A percentile compares a stretch with the other conserved stretches of the same genome.
Conservation (phyloP, 2,888 invertebrate genomes). For the Laothoe populi region DNA sequence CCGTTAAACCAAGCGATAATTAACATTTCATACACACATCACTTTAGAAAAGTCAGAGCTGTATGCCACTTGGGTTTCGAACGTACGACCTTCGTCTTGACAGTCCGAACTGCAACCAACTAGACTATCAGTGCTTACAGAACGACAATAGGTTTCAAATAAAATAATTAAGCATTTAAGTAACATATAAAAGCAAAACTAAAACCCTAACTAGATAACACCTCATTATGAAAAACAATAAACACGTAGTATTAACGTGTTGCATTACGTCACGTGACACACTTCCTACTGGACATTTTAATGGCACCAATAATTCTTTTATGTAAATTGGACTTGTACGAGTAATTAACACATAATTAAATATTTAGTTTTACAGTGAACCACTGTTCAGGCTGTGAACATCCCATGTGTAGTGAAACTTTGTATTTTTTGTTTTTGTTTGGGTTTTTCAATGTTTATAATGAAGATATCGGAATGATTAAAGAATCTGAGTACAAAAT, state of each 20-base stretch:
- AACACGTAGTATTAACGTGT: neutral
- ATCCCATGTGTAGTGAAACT: neutral
- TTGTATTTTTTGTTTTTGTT: too few species aligned
- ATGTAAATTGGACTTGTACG: conserved; percentile 7
- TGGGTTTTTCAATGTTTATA: too few species aligned
- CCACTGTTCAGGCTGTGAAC: neutral
- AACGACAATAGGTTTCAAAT: too few species aligned
- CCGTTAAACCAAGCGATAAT: too few species aligned
- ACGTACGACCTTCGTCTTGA: too few species aligned
- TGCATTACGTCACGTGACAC: neutral
- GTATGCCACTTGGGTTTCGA: too few species aligned
- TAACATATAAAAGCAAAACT: neutral
- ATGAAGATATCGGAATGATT: too few species aligned
- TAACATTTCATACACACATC: too few species aligned
- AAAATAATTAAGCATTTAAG: neutral
- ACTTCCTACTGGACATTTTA: conserved; percentile 1
- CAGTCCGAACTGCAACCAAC: too few species aligned
- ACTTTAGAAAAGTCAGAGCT: too few species aligned
- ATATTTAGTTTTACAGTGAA: neutral
- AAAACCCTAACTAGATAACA: neutral
- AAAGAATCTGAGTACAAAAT: too few species aligned
- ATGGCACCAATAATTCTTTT: conserved; percentile 11
- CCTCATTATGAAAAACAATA: neutral
- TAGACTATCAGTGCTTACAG: too few species aligned
- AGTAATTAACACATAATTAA: conserved; percentile 10